These are phyloP conservation scores for Copsychus sechellarum DNA, from an alignment of 2,113 vertebrate species.

Conservation along the genomic window DNA sequence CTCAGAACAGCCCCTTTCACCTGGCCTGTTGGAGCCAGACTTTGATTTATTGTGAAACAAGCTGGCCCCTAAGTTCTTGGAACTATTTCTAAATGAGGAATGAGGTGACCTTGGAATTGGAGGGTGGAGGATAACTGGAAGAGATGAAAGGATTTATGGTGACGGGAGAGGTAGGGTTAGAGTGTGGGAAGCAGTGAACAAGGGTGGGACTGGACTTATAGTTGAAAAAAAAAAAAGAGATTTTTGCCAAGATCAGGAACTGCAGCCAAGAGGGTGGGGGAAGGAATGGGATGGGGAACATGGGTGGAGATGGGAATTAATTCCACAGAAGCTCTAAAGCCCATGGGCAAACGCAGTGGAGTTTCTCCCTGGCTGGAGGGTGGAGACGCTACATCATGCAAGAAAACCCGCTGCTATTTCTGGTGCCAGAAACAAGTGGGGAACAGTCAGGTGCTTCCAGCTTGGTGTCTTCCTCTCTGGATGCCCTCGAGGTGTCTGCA, in stretches of 20 bases:
- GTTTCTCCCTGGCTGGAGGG: conserved; percentile 51
- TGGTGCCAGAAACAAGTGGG: conserved; percentile 33
- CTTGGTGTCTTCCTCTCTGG: conserved; percentile 26
- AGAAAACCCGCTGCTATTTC: conserved; percentile 5
- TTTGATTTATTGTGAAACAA: neutral
- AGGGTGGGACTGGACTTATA: conserved; percentile 40
- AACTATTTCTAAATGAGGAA: neutral
- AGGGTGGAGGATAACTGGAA: conserved; percentile 2
- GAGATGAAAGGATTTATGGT: conserved; percentile 15
- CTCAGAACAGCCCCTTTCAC: neutral
- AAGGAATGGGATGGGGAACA: neutral
- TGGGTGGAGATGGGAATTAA: conserved; percentile 60
- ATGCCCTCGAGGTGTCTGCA: neutral
- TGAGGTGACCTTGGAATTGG: neutral
- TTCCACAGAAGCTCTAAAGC: conserved; percentile 38
- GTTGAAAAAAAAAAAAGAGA: neutral
- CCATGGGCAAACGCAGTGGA: conserved; percentile 2
- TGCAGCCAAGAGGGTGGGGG: conserved; percentile 49
- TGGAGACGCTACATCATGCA: conserved; percentile 21
- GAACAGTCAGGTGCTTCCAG: conserved; percentile 39
- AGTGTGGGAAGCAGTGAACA: conserved; percentile 18
- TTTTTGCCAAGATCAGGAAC: conserved; percentile 4
- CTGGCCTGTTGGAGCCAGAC: neutral
- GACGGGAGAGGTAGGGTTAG: neutral
- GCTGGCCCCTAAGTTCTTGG: neutral